A percentile compares a stretch with the other conserved stretches of the same genome.
These are phyloP conservation scores for Pteromalus puparum DNA, from an alignment of 1,140 invertebrate genomes.

Conservation along the genomic window DNA sequence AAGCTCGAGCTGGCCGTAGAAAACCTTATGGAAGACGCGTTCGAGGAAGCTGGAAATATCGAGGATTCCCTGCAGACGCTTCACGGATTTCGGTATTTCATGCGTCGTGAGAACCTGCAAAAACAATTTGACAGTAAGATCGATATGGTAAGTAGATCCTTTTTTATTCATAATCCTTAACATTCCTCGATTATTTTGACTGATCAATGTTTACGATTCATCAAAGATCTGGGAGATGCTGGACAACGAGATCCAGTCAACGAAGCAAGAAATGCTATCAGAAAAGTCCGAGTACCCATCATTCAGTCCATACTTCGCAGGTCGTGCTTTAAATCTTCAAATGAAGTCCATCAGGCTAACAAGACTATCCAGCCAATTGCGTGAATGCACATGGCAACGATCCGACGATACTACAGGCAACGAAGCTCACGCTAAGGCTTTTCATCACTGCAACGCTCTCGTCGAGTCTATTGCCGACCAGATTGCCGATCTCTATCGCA, in stretches of 20 bases:
- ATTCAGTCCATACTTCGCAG: slow-evolving; percentile 82
- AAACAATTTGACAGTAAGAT: slow-evolving; percentile 80
- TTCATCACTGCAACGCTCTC: slow-evolving; percentile 6
- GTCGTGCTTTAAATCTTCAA: slow-evolving; percentile 80
- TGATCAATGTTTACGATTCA: slow-evolving; percentile 20
- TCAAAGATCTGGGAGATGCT: slow-evolving; percentile 85
- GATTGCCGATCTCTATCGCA: slow-evolving; percentile 79
- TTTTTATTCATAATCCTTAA: slow-evolving; percentile 69
- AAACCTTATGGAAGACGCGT: slow-evolving; percentile 82
- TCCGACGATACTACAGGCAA: background rate
- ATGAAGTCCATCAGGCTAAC: slow-evolving; percentile 80
- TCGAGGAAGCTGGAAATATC: slow-evolving; percentile 80
- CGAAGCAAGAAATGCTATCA: slow-evolving; percentile 82
- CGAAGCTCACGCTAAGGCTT: background rate
- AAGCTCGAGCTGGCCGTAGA: slow-evolving; percentile 84
- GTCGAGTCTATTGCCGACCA: slow-evolving; percentile 67
- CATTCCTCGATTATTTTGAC: too few relatives aligned
- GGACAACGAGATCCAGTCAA: slow-evolving; percentile 83
- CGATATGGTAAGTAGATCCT: slow-evolving; percentile 68
- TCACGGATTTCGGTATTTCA: slow-evolving; percentile 55
- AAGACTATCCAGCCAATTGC: background rate
- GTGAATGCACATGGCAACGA: background rate
- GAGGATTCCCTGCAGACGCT: slow-evolving; percentile 56
- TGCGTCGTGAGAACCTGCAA: slow-evolving; percentile 72
- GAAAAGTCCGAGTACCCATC: slow-evolving; percentile 79